These are phyloP conservation scores for Coilia nasus DNA, from an alignment of 2,797 vertebrate species.

Conservation along the genomic window DNA sequence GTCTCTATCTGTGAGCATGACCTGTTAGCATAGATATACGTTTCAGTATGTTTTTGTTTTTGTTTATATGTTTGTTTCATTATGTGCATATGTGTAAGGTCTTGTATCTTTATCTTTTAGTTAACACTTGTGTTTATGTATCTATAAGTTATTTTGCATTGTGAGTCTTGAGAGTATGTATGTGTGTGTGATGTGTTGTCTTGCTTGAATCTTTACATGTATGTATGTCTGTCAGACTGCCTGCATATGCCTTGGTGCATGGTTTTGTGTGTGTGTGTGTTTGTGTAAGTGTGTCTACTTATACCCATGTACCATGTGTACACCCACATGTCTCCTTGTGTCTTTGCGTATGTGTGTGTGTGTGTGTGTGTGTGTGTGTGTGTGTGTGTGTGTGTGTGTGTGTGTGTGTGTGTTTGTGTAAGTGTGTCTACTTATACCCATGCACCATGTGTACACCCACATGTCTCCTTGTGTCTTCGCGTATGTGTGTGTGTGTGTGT, in stretches of 20 bases:
- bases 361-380: background rate
- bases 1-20: background rate
- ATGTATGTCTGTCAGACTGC: conserved; percentile 6
- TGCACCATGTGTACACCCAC: background rate
- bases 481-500: no score
- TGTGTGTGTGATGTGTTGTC: background rate
- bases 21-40: background rate
- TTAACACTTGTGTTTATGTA: background rate
- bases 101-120: background rate
- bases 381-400: background rate
- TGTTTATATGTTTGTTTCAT: background rate
- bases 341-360: background rate
- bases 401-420: background rate
- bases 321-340: no score
- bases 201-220: background rate
- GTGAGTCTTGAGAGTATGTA: background rate
- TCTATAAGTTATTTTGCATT: background rate
- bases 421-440: background rate
- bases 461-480: no score
- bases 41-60: background rate
- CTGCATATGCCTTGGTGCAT: background rate
- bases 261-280: background rate
- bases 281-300: background rate
- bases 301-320: background rate
- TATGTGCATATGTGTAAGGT: background rate